phyloP scores from a whole-genome alignment of 2,797 vertebrate genomes.

The Cygnus olor region DNA sequence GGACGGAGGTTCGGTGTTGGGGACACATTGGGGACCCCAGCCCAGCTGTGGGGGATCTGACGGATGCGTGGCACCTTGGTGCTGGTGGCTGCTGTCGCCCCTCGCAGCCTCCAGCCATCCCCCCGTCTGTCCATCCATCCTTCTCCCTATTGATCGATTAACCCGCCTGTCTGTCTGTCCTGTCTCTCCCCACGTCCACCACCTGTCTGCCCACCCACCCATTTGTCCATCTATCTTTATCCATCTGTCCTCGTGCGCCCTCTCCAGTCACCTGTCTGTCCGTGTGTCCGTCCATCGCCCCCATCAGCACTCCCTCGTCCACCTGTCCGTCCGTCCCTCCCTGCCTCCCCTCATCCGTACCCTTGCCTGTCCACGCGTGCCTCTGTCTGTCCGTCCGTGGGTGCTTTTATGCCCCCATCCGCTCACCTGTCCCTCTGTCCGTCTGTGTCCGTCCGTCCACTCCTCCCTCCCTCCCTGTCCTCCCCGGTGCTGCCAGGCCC shows the following conservation, averaged over 20 bases:
- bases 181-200: neutral
- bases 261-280: neutral
- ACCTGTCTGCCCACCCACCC: neutral
- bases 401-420: neutral
- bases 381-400: neutral
- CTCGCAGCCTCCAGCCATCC: too few relatives aligned
- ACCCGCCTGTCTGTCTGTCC: neutral
- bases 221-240: neutral
- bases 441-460: neutral
- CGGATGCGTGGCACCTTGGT: neutral
- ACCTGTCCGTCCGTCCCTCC: neutral
- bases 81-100: neutral
- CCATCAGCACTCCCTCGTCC: too few relatives aligned
- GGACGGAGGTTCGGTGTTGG: neutral
- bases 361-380: neutral
- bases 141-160: neutral
- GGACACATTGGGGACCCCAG: neutral
- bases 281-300: neutral
- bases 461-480: too few relatives aligned
- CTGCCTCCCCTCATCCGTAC: neutral
- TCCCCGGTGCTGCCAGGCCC: neutral
- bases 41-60: neutral
- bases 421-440: neutral
- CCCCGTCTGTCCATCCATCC: too few relatives aligned
- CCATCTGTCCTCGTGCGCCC: neutral